Evolutionary conservation across 2,113 vertebrate genomes (phyloP), one percentile per base, ranked within the genome.

Genomic region (Toxostoma redivivum): DNA sequence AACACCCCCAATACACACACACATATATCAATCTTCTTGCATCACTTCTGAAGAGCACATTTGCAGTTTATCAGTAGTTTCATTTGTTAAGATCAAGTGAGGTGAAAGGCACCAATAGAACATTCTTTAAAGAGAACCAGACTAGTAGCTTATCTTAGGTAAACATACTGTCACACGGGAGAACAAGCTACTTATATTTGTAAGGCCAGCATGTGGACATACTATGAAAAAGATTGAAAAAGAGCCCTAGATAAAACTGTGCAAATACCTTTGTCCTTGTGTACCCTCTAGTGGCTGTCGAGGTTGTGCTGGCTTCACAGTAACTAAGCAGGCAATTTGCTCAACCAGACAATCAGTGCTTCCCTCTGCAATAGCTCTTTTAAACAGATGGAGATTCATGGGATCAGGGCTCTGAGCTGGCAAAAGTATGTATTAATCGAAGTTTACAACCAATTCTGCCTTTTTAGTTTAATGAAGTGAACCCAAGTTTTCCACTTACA

Each of bases 271-370:
- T 80, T 92, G 79, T 88, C 71, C 67, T 93, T 16, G 54, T 22
- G 15, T 95, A 83, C 95, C 94, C 95, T 90, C 96, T 96, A 90
- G 93, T 24, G 95, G 95, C 82, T 77, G 20, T 19, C 33, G 56
- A 90, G 42, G 54, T 62, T 64, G n/a, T 1, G 5, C 21, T 17
- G 33, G 9, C 54, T 23, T 54, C 38, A 42, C 25, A 50, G 28
- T 9, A 77, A 51, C 31, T 1, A 5, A 15, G 44, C 10, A 17
- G 12, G 45, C 10, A 21, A 50, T 13, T 42, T 83, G 58, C 50
- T 72, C 27, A 31, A 14, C 10, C 30, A 11, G 22, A 51, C 23
- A 38, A 76, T 6, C 16, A 22, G 35, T 3, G 8, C 42, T 54
- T 69, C 42, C 35, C 51, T 71, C 24, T 40, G 58, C 44, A 85